Evolutionary conservation across 2,113 vertebrate genomes (phyloP).

Genomic region (Epinephelus cyanopodus): DNA sequence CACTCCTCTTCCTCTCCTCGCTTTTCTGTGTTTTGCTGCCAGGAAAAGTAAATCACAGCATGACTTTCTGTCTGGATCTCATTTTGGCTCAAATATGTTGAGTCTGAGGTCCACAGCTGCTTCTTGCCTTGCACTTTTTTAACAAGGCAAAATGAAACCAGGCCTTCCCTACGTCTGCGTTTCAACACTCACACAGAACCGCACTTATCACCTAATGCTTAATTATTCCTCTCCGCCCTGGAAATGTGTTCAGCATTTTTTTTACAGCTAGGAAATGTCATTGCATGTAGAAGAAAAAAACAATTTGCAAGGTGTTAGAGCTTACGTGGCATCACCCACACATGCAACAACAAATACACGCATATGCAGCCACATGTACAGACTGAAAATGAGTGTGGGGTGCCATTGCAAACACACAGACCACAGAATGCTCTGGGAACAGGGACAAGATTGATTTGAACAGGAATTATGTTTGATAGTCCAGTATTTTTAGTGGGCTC

Average conservation of each 20-base stretch:
- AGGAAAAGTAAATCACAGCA: conserved; percentile 81
- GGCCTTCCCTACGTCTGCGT: background rate
- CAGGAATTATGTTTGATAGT: background rate
- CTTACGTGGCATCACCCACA: conserved; percentile 2
- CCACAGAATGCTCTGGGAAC: background rate
- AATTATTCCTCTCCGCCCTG: conserved; percentile 37
- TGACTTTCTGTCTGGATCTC: conserved; percentile 74
- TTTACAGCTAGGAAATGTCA: conserved; percentile 24
- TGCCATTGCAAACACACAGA: conserved; percentile 15
- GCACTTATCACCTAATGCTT: conserved; percentile 32
- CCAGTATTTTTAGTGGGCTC: background rate
- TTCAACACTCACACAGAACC: conserved; percentile 31
- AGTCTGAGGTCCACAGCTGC: conserved; percentile 70
- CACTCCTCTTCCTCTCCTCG: conserved; percentile 44
- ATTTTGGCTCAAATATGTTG: conserved; percentile 69
- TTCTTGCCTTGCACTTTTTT: conserved; percentile 61
- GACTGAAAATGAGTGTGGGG: background rate
- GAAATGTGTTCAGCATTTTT: conserved; percentile 21
- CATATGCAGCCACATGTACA: background rate
- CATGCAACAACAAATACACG: background rate
- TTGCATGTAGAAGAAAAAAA: background rate
- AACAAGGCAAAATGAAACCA: conserved; percentile 60
- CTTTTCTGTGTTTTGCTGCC: conserved; percentile 73
- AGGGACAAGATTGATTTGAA: background rate
- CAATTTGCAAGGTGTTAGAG: background rate